Conservation (phyloP, 2,113 vertebrate genomes). For the Ivindomyrus marchei region DNA sequence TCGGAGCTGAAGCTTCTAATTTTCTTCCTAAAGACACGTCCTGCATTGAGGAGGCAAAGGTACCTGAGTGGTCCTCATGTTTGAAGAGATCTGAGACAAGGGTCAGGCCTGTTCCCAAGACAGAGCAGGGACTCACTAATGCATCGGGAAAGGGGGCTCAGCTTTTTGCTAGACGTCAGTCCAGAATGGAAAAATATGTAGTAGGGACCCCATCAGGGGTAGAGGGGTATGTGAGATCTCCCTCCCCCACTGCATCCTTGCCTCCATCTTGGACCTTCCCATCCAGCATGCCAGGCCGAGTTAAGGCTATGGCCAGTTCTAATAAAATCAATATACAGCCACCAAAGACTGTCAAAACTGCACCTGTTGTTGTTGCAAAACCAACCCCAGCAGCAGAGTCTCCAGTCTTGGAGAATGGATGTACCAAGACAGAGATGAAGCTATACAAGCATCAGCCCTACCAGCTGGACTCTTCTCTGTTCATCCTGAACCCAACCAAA, state of each 20-base stretch:
- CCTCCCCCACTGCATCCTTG: conserved; percentile 88
- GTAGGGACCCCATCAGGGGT: conserved; percentile 64
- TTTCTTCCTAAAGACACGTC: conserved; percentile 65
- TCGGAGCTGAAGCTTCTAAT: conserved; percentile 92
- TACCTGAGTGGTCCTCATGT: conserved; percentile 83
- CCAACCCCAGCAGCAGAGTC: conserved; percentile 51
- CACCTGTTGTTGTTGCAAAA: conserved; percentile 54
- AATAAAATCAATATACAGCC: conserved; percentile 56
- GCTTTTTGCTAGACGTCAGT: conserved; percentile 84
- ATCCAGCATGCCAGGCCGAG: conserved; percentile 65
- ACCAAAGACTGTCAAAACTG: conserved; percentile 52
- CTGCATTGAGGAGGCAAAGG: conserved; percentile 34
- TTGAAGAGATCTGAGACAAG: conserved; percentile 80
- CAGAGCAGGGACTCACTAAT: conserved; percentile 77
- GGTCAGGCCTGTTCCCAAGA: conserved; percentile 64
- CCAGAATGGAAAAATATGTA: conserved; percentile 89
- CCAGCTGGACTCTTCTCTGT: conserved; percentile 82
- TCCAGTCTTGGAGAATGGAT: conserved; percentile 64
- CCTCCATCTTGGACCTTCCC: conserved; percentile 92
- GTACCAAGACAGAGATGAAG: conserved; percentile 76
- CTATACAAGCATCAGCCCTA: conserved; percentile 79
- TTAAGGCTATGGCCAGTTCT: conserved; percentile 65
- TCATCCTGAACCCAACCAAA: conserved; percentile 78
- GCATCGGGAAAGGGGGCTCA: conserved; percentile 86
- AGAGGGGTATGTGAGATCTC: conserved; percentile 61